Conservation (phyloP, 2,888 invertebrate species). For the Hirtodrosophila confusa region DNA sequence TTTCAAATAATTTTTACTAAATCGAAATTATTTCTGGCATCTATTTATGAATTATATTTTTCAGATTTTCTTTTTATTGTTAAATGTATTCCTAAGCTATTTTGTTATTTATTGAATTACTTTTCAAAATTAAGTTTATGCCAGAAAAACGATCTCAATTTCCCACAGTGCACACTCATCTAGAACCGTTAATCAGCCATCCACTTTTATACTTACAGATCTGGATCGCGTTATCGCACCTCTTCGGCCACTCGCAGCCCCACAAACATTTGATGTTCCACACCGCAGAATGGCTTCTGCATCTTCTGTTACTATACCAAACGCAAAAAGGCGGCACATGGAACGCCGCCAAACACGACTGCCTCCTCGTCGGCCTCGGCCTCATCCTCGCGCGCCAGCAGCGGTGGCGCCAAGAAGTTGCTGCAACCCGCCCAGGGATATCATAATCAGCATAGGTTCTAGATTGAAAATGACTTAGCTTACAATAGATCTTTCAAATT, state of each 20-base stretch:
- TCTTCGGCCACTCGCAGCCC: conserved; percentile 83
- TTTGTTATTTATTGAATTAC: too few species aligned
- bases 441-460: conserved; percentile 65
- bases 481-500: conserved; percentile 1
- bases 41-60: too few species aligned
- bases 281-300: conserved; percentile 83
- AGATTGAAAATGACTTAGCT: conserved; percentile 21
- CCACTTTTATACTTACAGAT: conserved; percentile 55
- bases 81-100: too few species aligned
- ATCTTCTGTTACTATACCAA: conserved; percentile 83
- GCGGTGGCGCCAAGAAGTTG: conserved; percentile 59
- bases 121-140: too few species aligned
- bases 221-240: conserved; percentile 82
- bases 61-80: too few species aligned
- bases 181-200: too few species aligned
- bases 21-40: too few species aligned
- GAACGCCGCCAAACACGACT: conserved; percentile 58
- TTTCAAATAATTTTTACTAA: too few species aligned
- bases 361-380: conserved; percentile 72
- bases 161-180: too few species aligned
- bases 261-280: conserved; percentile 84
- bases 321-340: conserved; percentile 62
- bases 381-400: conserved; percentile 70
- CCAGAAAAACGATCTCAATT: too few species aligned
- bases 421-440: conserved; percentile 45